Evolutionary conservation across 2,888 invertebrate genomes (phyloP), one percentile per base, ranked within the genome.

Genomic region (Protodeltote pygarga): DNA sequence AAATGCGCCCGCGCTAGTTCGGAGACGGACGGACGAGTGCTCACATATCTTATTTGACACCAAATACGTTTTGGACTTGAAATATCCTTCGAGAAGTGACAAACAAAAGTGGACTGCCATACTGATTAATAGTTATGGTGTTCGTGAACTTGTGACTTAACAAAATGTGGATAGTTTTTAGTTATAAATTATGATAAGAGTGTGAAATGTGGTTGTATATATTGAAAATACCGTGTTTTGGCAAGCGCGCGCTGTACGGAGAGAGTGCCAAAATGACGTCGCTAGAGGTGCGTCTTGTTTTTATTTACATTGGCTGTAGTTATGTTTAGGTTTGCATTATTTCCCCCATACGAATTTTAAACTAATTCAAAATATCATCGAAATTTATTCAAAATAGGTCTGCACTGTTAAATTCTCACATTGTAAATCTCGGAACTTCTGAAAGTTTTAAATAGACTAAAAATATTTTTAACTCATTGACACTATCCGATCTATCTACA

Each of bases 231-330:
- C 65, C 42, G 70, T 63, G 61, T 67, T 71, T 83, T 85, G 85
- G 83, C 85, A 77, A 70, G 53, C 64, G 50, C 52, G 39, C 57
- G 61, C 54, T 50, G 61, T 57, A 59, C 47, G 73, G 59, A 50
- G 65, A 60, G 52, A 66, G 75, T 84, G 89, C 87, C 89, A 89
- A 83, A 59, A 89, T 87, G 87, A 73, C 63, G 71, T 37, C 62
- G 46, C 68, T 47, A 45, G 57, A 75, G 81, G 82, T 81, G 71
- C 71, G 80, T 79, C 55, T 67, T 82, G 79, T 82, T 83, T 74
- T 76, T 80, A 76, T 79, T 75, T 77, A 75, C 71, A 50, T 57
- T 41, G 40, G 17, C 34, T 40, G 21, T 42, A 28, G 40, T 41
- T 48, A 29, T 55, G 29, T 50, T 57, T 41, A 5, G 27, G 28